Evolutionary conservation across 2,797 vertebrate genomes (phyloP).

Genomic region (Hyperoplus lanceolatus): DNA sequence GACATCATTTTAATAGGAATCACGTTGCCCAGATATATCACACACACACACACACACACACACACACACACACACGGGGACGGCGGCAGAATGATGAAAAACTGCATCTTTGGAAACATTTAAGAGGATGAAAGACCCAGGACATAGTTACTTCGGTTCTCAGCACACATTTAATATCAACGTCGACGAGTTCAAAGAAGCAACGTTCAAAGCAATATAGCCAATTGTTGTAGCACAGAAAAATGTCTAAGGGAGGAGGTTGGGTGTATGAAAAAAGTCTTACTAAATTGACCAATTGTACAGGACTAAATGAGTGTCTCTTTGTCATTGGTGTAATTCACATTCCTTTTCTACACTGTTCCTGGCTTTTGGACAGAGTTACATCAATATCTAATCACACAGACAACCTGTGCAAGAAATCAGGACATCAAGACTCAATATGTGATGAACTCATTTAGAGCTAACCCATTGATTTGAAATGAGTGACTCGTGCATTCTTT

Average conservation of each 20-base stretch:
- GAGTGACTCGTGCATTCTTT: conserved; percentile 22
- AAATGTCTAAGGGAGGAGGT: neutral
- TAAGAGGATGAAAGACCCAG: neutral
- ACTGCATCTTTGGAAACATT: conserved; percentile 37
- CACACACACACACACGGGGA: neutral
- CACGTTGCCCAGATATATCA: conserved; percentile 39
- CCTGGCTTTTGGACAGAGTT: neutral
- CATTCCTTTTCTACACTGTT: neutral
- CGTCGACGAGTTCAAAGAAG: neutral
- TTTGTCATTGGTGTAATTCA: neutral
- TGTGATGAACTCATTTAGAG: conserved; percentile 7
- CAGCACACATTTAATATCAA: neutral
- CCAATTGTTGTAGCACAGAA: neutral
- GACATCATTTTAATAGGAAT: conserved; percentile 49
- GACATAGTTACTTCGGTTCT: neutral
- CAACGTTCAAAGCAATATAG: neutral
- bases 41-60: neutral
- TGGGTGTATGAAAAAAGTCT: neutral
- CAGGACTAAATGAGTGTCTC: neutral
- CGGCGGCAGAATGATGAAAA: conserved; percentile 63
- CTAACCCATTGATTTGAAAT: neutral
- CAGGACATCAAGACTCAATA: neutral
- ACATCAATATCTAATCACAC: neutral
- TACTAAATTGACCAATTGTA: too few relatives aligned
- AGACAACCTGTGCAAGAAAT: neutral